A percentile compares a stretch with the other conserved stretches of the same genome.
Conservation (phyloP, 2,113 vertebrate species). For the Coregonus clupeaformis region DNA sequence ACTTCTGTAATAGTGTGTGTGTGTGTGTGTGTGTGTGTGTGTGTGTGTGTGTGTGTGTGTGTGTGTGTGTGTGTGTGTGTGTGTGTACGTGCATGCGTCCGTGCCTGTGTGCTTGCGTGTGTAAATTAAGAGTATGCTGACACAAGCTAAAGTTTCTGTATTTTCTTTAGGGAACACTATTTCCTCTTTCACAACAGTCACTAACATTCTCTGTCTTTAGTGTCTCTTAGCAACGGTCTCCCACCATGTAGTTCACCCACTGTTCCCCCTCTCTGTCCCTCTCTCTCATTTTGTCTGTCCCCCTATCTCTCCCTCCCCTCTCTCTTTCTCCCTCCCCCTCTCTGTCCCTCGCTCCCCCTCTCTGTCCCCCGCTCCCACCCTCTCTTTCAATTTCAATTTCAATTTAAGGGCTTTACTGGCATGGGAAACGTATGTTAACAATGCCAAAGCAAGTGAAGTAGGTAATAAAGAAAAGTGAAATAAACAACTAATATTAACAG, state of each 20-base stretch:
- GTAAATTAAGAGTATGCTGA: too few relatives aligned
- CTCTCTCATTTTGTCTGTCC: neutral
- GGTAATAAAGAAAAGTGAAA: too few relatives aligned
- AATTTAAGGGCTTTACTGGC: too few relatives aligned
- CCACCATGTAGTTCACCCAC: conserved; percentile 5
- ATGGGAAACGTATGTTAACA: too few relatives aligned
- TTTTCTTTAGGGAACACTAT: too few relatives aligned
- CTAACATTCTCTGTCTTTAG: conserved; percentile 14
- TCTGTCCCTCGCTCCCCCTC: neutral
- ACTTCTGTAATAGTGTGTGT: neutral
- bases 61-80: conserved; percentile 30
- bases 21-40: conserved; percentile 27
- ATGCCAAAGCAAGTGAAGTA: too few relatives aligned
- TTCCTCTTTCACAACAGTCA: too few relatives aligned
- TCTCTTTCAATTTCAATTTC: too few relatives aligned
- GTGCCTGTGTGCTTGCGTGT: conserved; percentile 22
- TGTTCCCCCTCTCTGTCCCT: conserved; percentile 14
- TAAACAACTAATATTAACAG: too few relatives aligned
- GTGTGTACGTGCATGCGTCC: conserved; percentile 29
- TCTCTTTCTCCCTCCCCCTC: too few relatives aligned
- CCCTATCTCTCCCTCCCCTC: too few relatives aligned
- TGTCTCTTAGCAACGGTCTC: conserved; percentile 23
- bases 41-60: conserved; percentile 32
- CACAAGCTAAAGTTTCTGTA: too few relatives aligned
- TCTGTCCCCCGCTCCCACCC: neutral